Base-by-base conservation (phyloP, 1,140 invertebrate genomes). In the Delia radicum region DNA sequence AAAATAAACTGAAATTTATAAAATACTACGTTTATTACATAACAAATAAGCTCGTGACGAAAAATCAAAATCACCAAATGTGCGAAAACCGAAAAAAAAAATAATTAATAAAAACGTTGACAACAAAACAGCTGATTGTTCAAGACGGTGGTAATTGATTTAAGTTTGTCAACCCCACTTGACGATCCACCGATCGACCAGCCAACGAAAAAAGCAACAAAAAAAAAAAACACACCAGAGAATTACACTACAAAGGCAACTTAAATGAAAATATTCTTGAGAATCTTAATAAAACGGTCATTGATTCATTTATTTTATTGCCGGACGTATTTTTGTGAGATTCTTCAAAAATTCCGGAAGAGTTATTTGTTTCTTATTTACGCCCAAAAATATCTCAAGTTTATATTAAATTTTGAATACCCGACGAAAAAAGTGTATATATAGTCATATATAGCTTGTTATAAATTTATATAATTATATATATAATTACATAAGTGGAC, bases 201-300 rank as follows among this genome's bases (percentile, higher is more conserved):
- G 48, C 48, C 48, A 18, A 55, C n/a, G 7, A 55, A 55, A 3
- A 55, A 8, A 21, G 10, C 48, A 55, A 55, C 46, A 55, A 55
- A 2, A 55, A 55, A 55, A 10, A 24, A 18, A n/a, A 21, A 21
- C 8, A 24, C 18, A 55, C 48, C 10, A n/a, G 15, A 18, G 48
- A 55, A 55, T 55, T 55, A n/a, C 48, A 18, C 10, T n/a, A 55
- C 21, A 55, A 37, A 37, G 48, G 48, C 48, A 69, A 29, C 55
- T 18, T 18, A 29, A 15, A 33, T 69, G 65, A 69, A 69, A 33
- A 6, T 33, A 69, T 69, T 69, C 65, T 69, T 69, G 65, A 69
- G 65, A 69, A 33, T 69, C 65, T 69, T 29, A 31, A 69, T 69
- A 69, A 69, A 69, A 27, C 65, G 65, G 65, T 69, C 29, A 69